Evolutionary conservation across 2,797 vertebrate genomes (phyloP).

Genomic region (Poeciliopsis presidionis): DNA sequence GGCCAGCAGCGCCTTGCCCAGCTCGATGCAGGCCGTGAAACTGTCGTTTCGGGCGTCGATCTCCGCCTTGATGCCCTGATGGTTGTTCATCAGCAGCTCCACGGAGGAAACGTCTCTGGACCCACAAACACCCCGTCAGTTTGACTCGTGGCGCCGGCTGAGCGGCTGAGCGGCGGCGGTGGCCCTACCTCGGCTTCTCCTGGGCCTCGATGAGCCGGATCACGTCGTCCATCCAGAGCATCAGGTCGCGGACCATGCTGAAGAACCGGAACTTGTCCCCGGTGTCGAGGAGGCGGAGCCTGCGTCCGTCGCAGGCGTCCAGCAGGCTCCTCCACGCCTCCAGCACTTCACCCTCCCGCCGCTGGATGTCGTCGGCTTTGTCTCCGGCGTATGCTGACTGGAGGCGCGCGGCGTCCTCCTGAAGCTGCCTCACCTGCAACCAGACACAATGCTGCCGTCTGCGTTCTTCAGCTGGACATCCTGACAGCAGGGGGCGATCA

Average conservation of each 20-base stretch:
- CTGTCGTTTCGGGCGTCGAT: constrained; percentile 97
- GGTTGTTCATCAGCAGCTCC: constrained; percentile 98
- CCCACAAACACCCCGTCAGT: neutral
- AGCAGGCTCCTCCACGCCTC: constrained; percentile 91
- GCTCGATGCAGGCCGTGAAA: constrained; percentile 94
- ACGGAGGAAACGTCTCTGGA: constrained; percentile 93
- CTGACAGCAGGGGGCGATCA: too few species aligned
- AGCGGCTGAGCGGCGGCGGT: fast-evolving
- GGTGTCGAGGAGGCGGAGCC: constrained; percentile 86
- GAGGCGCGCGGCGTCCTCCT: constrained; percentile 92
- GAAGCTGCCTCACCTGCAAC: constrained; percentile 90
- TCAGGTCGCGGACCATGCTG: constrained; percentile 95
- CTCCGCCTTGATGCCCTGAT: constrained; percentile 97
- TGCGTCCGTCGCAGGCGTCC: constrained; percentile 90
- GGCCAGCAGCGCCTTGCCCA: constrained; percentile 93
- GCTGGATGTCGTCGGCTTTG: constrained; percentile 96
- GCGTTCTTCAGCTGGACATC: too few species aligned
- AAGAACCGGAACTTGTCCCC: constrained; percentile 98
- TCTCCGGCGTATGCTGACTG: constrained; percentile 95
- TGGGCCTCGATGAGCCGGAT: constrained; percentile 96
- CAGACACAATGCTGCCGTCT: too few species aligned
- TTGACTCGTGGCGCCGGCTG: fast-evolving
- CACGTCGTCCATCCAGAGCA: constrained; percentile 99
- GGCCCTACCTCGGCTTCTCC: constrained; percentile 91
- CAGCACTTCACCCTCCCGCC: constrained; percentile 89